Evolutionary conservation across 1,140 invertebrate genomes (phyloP), one percentile per base, ranked within the genome.

Genomic region (Zaprionus capensis): DNA sequence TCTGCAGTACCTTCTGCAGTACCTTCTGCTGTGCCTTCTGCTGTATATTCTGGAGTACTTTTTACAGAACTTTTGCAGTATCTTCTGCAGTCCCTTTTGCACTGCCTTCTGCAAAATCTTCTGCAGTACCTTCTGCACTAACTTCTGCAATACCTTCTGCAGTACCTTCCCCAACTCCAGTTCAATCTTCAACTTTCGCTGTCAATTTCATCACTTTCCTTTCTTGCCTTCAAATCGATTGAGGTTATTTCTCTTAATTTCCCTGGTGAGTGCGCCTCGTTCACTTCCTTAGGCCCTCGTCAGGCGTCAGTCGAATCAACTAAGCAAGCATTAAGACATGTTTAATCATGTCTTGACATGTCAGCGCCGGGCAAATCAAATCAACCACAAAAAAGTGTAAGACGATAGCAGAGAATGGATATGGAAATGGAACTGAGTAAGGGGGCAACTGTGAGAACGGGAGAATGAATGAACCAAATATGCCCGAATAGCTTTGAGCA

Each of bases 271-370:
- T 78, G 78, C 22, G 7, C 24, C 26, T 31, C 26, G 17, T 22
- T 31, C 44, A 61, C 65, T 76, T 76, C 69, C 73, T 76, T 59
- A 34, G 67, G 46, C 34, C 55, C 53, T 56, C 36, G 63, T 49
- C 69, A 73, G 78, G 41, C 55, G 49, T 20, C 56, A 73, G 46
- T 17, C 46, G 46, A 3, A 9, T 4, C 17, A n/a, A 63, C 51
- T 71, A 46, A 64, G 57, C 26, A 77, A 65, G 68, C 67, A 83
- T 76, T 82, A 83, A 61, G 76, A 78, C 76, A 51, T 51, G 76
- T 73, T 82, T 80, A 83, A 81, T 76, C 78, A 76, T 76, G 70
- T 63, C 51, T 70, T 61, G 72, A 75, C 59, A 64, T 58, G 67
- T 75, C 67, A 69, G 51, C 53, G 59, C 65, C 26, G 46, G 34